Conservation (phyloP, 2,113 vertebrate genomes). For the Mus pahari region DNA sequence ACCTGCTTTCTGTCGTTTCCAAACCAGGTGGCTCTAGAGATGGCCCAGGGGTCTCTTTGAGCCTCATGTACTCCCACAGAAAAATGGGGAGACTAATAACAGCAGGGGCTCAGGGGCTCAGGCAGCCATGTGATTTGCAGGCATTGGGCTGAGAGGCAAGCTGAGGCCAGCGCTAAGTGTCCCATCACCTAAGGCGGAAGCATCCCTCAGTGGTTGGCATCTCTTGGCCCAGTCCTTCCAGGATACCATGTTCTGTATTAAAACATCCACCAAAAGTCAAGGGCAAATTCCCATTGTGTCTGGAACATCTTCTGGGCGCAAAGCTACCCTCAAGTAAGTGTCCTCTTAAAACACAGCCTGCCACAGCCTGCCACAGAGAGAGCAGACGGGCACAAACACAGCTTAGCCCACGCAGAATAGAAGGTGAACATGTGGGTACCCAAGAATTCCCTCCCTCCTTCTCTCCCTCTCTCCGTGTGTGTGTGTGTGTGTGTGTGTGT, state of each 20-base stretch:
- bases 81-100: neutral
- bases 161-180: rapidly evolving
- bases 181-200: neutral
- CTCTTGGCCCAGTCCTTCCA: neutral
- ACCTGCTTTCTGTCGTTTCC: neutral
- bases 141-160: too few relatives aligned
- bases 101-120: neutral
- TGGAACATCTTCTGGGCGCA: neutral
- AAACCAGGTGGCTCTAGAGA: too few relatives aligned
- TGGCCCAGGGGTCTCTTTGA: neutral
- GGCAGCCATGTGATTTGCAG: rapidly evolving
- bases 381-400: neutral
- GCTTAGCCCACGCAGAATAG: rapidly evolving
- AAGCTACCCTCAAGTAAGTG: neutral
- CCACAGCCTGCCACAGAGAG: neutral
- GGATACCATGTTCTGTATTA: neutral
- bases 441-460: neutral
- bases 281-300: neutral
- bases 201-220: neutral
- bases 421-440: rapidly evolving
- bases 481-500: neutral
- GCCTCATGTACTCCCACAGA: neutral
- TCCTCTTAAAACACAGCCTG: neutral
- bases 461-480: neutral
- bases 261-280: neutral